A percentile compares a stretch with the other conserved stretches of the same genome.
These are phyloP conservation scores for Calephelis virginiensis DNA, from an alignment of 1,140 invertebrate species.

Conservation along the genomic window DNA sequence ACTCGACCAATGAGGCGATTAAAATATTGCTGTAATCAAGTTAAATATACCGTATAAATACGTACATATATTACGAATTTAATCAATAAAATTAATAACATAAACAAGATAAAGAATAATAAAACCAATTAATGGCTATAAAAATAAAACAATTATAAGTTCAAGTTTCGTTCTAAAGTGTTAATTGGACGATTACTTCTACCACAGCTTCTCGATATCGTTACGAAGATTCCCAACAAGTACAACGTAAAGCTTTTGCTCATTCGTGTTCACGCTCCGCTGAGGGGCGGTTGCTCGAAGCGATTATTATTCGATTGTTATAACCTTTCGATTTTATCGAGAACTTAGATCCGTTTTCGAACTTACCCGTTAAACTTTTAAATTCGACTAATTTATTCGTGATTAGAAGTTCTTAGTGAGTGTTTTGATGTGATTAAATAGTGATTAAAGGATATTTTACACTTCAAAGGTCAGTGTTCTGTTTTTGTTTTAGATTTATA, in stretches of 20 bases:
- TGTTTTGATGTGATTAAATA: not conserved
- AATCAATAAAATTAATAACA: not conserved
- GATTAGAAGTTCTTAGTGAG: not conserved
- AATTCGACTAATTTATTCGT: not conserved
- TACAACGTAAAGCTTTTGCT: constrained; percentile 27
- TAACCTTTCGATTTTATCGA: constrained; percentile 47
- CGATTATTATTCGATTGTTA: constrained; percentile 25
- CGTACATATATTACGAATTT: too few relatives aligned
- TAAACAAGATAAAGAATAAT: not conserved
- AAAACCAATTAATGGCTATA: constrained; percentile 3
- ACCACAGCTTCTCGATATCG: constrained; percentile 30
- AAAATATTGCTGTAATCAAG: too few relatives aligned
- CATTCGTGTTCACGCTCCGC: constrained; percentile 62
- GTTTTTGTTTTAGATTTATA: constrained; percentile 6
- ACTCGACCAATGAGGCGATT: too few relatives aligned
- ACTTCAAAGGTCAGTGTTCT: constrained; percentile 11
- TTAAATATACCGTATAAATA: too few relatives aligned
- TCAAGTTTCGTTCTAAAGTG: constrained; percentile 25
- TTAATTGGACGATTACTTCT: constrained; percentile 36
- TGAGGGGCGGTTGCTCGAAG: constrained; percentile 45
- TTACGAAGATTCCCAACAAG: constrained; percentile 31
- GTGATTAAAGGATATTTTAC: constrained; percentile 1
- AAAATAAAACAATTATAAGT: constrained; percentile 19
- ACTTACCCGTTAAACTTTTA: constrained; percentile 11
- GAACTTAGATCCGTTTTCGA: constrained; percentile 22